A percentile compares a stretch with the other conserved stretches of the same genome.
Conservation (phyloP, 2,888 invertebrate species). For the Liodrosophila aerea region DNA sequence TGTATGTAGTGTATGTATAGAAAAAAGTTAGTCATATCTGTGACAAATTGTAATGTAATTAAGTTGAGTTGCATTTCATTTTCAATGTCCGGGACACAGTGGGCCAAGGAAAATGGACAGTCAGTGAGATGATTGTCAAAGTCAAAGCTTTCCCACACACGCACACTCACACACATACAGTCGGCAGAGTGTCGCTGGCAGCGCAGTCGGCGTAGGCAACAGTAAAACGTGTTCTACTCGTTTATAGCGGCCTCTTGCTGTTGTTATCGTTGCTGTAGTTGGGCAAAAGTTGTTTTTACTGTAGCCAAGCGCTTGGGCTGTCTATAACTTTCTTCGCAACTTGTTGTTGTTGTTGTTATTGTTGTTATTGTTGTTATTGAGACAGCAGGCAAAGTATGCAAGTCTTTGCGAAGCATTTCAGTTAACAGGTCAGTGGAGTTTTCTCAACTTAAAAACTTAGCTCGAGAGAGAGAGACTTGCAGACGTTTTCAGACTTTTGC, state of each 20-base stretch:
- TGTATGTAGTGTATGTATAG: neutral
- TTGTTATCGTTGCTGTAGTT: slow-evolving; percentile 59
- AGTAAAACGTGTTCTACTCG: slow-evolving; percentile 76
- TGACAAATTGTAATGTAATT: slow-evolving; percentile 65
- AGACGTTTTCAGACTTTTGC: slow-evolving; percentile 60
- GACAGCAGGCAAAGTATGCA: slow-evolving; percentile 62
- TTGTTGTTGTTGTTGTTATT: slow-evolving; percentile 38
- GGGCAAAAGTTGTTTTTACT: slow-evolving; percentile 77
- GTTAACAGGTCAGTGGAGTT: slow-evolving; percentile 76
- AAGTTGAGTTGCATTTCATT: slow-evolving; percentile 68
- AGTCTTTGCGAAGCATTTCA: slow-evolving; percentile 69
- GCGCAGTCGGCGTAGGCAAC: slow-evolving; percentile 52
- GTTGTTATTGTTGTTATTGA: slow-evolving; percentile 45
- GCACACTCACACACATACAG: slow-evolving; percentile 15
- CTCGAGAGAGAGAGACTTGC: slow-evolving; percentile 43
- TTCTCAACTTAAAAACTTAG: slow-evolving; percentile 73
- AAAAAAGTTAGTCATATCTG: slow-evolving; percentile 34
- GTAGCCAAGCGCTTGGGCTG: slow-evolving; percentile 61
- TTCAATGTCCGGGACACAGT: slow-evolving; percentile 70
- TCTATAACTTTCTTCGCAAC: slow-evolving; percentile 72
- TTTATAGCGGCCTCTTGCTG: slow-evolving; percentile 39
- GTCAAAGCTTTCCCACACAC: slow-evolving; percentile 66
- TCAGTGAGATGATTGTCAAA: slow-evolving; percentile 28
- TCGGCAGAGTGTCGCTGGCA: slow-evolving; percentile 28
- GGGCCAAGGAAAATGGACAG: slow-evolving; percentile 61